Conservation (phyloP, 2,888 invertebrate genomes). For the Eupeodes luniger region DNA sequence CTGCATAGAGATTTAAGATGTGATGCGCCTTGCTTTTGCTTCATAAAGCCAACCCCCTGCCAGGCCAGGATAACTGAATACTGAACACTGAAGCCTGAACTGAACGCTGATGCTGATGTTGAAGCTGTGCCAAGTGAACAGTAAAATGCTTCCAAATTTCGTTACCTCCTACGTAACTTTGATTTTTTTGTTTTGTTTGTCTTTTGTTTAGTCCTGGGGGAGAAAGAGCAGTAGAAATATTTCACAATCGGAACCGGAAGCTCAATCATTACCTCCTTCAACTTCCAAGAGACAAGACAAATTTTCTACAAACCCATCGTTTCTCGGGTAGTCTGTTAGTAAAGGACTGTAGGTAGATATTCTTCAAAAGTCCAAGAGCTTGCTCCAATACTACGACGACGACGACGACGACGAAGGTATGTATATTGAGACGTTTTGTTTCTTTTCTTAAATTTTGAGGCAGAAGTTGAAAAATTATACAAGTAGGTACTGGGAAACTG, state of each 20-base stretch:
- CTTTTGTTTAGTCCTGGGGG: conserved; percentile 80
- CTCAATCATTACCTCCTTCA: conserved; percentile 55
- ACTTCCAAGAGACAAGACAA: conserved; percentile 43
- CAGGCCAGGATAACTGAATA: conserved; percentile 6
- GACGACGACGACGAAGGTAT: too few species aligned
- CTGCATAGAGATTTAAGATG: conserved; percentile 79
- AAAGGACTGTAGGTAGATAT: background rate
- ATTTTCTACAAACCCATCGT: conserved; percentile 6
- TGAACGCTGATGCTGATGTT: too few species aligned
- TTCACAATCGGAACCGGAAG: conserved; percentile 75
- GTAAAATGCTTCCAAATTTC: conserved; percentile 78
- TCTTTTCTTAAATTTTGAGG: conserved; percentile 49
- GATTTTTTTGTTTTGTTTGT: conserved; percentile 82
- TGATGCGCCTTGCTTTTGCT: conserved; percentile 36
- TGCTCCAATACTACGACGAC: background rate
- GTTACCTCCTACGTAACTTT: conserved; percentile 81
- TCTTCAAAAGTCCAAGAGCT: background rate
- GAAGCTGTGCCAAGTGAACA: conserved; percentile 77
- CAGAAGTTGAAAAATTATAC: conserved; percentile 46
- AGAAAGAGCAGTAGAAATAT: conserved; percentile 53
- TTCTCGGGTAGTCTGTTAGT: background rate
- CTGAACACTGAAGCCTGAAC: background rate
- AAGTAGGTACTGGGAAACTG: conserved; percentile 37
- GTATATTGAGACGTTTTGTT: conserved; percentile 35
- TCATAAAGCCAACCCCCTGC: conserved; percentile 62